phyloP scores from a whole-genome alignment of 2,113 vertebrate species.

The Asarcornis scutulata region DNA sequence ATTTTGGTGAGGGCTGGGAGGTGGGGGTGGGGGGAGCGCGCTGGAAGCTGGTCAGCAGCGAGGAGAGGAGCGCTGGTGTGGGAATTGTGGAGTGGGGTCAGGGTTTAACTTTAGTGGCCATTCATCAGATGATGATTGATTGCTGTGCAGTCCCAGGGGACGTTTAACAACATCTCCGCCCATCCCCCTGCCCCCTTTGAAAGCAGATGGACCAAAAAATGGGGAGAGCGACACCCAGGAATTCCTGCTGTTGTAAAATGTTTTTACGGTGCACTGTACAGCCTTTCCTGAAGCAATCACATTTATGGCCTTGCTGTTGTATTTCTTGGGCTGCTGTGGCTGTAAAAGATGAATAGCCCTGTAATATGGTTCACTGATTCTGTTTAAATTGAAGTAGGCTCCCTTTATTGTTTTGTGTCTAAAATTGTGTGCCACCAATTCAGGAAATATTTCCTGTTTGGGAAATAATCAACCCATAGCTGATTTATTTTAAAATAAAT shows the following conservation, averaged over 20 bases:
- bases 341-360: constrained; percentile 75
- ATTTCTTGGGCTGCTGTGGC: constrained; percentile 67
- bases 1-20: constrained; percentile 77
- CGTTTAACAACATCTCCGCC: constrained; percentile 73
- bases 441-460: constrained; percentile 72
- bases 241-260: constrained; percentile 76
- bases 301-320: constrained; percentile 71
- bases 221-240: constrained; percentile 74
- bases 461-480: constrained; percentile 69
- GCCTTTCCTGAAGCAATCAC: constrained; percentile 72
- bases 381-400: constrained; percentile 65
- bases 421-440: constrained; percentile 64
- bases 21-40: constrained; percentile 42
- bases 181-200: constrained; percentile 66
- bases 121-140: constrained; percentile 87
- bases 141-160: constrained; percentile 77
- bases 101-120: constrained; percentile 81
- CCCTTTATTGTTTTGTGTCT: constrained; percentile 63
- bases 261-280: constrained; percentile 75
- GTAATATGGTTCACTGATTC: constrained; percentile 70
- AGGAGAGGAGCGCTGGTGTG: constrained; percentile 61
- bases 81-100: constrained; percentile 79
- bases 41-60: constrained; percentile 62
- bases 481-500: constrained; percentile 70
- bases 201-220: constrained; percentile 74